Conservation (phyloP, 35 echinoderm and acorn worm genomes). For the Heliocidaris tuberculata region DNA sequence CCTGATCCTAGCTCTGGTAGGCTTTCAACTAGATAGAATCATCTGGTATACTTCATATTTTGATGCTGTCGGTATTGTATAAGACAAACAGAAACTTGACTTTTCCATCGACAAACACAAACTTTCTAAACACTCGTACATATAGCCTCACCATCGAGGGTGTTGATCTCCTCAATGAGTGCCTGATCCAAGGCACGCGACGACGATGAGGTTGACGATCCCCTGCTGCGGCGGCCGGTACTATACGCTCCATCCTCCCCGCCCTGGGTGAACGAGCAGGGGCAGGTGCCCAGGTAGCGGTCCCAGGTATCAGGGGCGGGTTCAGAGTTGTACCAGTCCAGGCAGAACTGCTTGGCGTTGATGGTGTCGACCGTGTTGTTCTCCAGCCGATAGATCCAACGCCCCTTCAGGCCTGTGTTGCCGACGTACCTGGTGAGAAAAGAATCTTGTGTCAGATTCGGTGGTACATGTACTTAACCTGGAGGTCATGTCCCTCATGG, state of each 20-base stretch:
- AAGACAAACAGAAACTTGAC: too few species aligned
- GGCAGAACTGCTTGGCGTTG: conserved; percentile 74
- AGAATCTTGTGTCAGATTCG: too few species aligned
- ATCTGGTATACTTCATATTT: too few species aligned
- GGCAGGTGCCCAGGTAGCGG: conserved; percentile 69
- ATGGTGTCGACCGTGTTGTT: conserved; percentile 63
- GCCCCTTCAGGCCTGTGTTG: conserved; percentile 75
- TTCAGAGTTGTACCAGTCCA: conserved; percentile 80
- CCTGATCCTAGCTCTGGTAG: too few species aligned
- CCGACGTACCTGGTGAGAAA: conserved; percentile 36
- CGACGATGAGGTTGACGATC: not conserved
- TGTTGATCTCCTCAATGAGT: conserved; percentile 25
- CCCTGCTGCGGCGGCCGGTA: conserved; percentile 27
- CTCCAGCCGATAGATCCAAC: conserved; percentile 85
- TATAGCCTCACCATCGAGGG: conserved; percentile 17
- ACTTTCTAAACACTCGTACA: too few species aligned
- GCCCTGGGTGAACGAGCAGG: conserved; percentile 81
- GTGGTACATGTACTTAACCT: too few species aligned
- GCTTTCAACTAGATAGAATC: too few species aligned
- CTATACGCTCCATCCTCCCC: conserved; percentile 60
- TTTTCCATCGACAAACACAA: too few species aligned
- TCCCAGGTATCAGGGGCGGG: conserved; percentile 74
- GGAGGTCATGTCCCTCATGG: too few species aligned
- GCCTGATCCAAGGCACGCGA: conserved; percentile 31
- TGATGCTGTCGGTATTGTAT: too few species aligned